Conservation (phyloP, 2,797 vertebrate species). For the Liparis tanakae region DNA sequence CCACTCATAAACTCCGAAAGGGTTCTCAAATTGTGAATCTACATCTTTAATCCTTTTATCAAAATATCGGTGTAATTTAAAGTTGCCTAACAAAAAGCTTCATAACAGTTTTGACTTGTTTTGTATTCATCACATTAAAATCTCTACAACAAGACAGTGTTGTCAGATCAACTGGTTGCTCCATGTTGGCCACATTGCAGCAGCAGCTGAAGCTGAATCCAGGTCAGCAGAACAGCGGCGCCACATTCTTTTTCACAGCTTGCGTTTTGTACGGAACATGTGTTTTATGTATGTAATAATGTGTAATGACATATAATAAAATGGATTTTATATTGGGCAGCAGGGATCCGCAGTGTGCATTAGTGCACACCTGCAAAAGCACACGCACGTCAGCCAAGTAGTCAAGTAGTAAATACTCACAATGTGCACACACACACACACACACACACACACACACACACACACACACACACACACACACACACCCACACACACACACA, state of each 20-base stretch:
- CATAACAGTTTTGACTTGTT: neutral
- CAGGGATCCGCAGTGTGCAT: constrained; percentile 29
- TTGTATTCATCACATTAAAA: constrained; percentile 1
- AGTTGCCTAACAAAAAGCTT: neutral
- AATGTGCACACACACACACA: too few relatives aligned
- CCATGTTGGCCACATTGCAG: neutral
- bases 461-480: constrained; percentile 16
- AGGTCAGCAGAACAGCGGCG: constrained; percentile 6
- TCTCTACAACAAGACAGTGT: neutral
- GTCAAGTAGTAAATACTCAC: too few relatives aligned
- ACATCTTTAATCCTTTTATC: neutral
- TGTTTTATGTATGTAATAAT: constrained; percentile 51
- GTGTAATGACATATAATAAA: constrained; percentile 26
- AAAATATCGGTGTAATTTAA: neutral
- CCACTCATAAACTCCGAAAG: neutral
- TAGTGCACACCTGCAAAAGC: constrained; percentile 32
- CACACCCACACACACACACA: constrained; percentile 25
- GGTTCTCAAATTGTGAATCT: neutral
- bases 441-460: constrained; percentile 21
- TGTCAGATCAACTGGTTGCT: constrained; percentile 19
- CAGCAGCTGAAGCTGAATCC: constrained; percentile 10
- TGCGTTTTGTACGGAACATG: constrained; percentile 10
- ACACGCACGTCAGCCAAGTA: constrained; percentile 1
- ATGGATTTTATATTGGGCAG: constrained; percentile 30
- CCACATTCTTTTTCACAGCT: constrained; percentile 10